These are phyloP conservation scores for Ephydatia muelleri DNA, from an alignment of 37 sponge, comb jelly and placozoan genomes.

Conservation along the genomic window DNA sequence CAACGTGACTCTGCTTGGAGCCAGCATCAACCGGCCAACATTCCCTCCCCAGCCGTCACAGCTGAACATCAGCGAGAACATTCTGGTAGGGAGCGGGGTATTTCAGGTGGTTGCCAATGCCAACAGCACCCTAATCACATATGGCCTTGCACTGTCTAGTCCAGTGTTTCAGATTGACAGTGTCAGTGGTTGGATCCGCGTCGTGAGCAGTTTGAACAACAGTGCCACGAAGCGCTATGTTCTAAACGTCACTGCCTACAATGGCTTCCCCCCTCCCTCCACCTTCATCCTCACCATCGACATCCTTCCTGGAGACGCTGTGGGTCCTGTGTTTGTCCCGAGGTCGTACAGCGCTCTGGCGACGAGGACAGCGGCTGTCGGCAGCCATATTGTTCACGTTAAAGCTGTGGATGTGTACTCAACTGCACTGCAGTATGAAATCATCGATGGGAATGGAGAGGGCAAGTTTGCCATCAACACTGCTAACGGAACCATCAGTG, in stretches of 20 bases:
- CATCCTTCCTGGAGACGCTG: not conserved
- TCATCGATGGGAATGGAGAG: not conserved
- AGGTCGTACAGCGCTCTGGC: not conserved
- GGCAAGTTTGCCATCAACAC: not conserved
- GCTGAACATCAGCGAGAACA: not conserved
- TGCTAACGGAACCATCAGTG: not conserved
- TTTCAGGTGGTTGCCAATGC: not conserved
- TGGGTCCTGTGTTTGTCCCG: not conserved
- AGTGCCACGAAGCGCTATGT: not conserved
- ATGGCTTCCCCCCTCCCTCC: not conserved
- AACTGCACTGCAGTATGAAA: not conserved
- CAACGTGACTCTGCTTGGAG: not conserved
- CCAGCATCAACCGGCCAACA: not conserved
- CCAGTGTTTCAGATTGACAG: not conserved
- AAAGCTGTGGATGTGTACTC: not conserved
- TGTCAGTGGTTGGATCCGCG: not conserved
- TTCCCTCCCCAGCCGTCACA: not conserved
- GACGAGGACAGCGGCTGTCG: not conserved
- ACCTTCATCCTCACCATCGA: not conserved
- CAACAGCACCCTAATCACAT: not conserved
- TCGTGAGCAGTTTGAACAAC: not conserved
- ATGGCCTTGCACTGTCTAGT: not conserved
- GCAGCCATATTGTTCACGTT: not conserved
- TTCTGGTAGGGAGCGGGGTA: not conserved
- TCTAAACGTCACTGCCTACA: not conserved